A percentile compares a stretch with the other conserved stretches of the same genome.
These are phyloP conservation scores for Hephaestus fuliginosus DNA, from an alignment of 2,797 vertebrate genomes.

Conservation along the genomic window DNA sequence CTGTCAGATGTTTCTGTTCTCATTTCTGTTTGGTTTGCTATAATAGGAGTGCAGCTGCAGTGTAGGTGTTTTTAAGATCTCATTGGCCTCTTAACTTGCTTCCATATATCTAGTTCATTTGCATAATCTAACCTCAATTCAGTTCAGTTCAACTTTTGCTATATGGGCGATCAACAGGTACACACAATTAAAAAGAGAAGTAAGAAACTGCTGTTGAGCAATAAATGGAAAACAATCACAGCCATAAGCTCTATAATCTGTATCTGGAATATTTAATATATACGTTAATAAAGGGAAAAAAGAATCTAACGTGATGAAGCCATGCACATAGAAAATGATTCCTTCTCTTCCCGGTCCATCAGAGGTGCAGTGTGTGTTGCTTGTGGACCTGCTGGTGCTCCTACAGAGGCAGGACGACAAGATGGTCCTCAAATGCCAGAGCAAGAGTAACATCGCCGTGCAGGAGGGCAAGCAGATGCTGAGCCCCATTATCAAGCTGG, in stretches of 20 bases:
- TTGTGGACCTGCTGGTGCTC: conserved; percentile 91
- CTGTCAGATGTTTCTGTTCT: conserved; percentile 4
- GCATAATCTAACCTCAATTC: background rate
- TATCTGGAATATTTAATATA: background rate
- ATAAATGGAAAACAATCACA: background rate
- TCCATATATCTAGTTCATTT: conserved; percentile 3
- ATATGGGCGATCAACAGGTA: background rate
- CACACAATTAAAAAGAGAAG: background rate
- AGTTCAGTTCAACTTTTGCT: background rate
- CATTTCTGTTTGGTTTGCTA: conserved; percentile 37
- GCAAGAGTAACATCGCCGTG: conserved; percentile 86
- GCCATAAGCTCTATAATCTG: background rate
- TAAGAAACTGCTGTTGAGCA: background rate
- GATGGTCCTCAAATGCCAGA: conserved; percentile 93
- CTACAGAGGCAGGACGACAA: conserved; percentile 93
- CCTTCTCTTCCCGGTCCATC: background rate
- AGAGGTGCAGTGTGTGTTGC: conserved; percentile 92
- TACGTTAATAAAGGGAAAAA: background rate
- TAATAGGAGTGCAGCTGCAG: conserved; percentile 36
- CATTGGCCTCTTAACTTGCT: background rate
- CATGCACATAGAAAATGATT: background rate
- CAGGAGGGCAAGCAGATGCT: conserved; percentile 94
- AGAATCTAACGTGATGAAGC: background rate
- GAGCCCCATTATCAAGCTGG: conserved; percentile 92
- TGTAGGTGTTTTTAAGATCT: background rate